A percentile compares a stretch with the other conserved stretches of the same genome.
Evolutionary conservation across 1,140 invertebrate species (phyloP).

Genomic region (Zophobas atratus): DNA sequence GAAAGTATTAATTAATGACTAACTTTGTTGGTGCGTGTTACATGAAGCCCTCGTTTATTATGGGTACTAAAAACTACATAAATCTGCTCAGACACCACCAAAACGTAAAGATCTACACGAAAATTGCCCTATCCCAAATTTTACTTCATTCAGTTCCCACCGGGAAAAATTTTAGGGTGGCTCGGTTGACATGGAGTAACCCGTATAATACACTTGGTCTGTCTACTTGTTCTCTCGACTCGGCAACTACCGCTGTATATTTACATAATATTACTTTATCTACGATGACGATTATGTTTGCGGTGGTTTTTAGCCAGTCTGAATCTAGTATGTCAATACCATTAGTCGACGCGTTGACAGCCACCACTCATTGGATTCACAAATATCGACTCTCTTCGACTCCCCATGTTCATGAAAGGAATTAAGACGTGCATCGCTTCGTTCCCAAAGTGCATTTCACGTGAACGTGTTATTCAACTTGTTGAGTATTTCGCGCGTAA

Average conservation of each 20-base stretch:
- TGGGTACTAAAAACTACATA: too few relatives aligned
- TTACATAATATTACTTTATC: slow-evolving; percentile 45
- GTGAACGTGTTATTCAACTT: slow-evolving; percentile 60
- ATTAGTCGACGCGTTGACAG: slow-evolving; percentile 53
- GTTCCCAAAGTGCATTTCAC: slow-evolving; percentile 47
- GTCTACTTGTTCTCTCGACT: neutral
- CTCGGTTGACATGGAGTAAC: too few relatives aligned
- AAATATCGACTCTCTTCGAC: slow-evolving; percentile 46
- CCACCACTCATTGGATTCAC: slow-evolving; percentile 51
- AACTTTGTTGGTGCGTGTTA: too few relatives aligned
- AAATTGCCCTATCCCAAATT: too few relatives aligned
- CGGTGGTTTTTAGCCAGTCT: slow-evolving; percentile 49
- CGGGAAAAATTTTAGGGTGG: too few relatives aligned
- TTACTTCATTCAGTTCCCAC: too few relatives aligned
- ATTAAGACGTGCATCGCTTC: slow-evolving; percentile 43
- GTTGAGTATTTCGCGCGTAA: slow-evolving; percentile 56
- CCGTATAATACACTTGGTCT: too few relatives aligned
- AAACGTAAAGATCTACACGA: too few relatives aligned
- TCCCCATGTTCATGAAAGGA: slow-evolving; percentile 17
- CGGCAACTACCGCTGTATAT: slow-evolving; percentile 28
- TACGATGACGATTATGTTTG: slow-evolving; percentile 49
- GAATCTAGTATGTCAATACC: slow-evolving; percentile 55
- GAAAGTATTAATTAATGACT: too few relatives aligned
- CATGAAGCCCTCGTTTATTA: too few relatives aligned
- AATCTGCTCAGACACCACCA: too few relatives aligned